These are phyloP conservation scores for Coptotermes formosanus DNA, from an alignment of 1,140 invertebrate genomes.

Conservation along the genomic window DNA sequence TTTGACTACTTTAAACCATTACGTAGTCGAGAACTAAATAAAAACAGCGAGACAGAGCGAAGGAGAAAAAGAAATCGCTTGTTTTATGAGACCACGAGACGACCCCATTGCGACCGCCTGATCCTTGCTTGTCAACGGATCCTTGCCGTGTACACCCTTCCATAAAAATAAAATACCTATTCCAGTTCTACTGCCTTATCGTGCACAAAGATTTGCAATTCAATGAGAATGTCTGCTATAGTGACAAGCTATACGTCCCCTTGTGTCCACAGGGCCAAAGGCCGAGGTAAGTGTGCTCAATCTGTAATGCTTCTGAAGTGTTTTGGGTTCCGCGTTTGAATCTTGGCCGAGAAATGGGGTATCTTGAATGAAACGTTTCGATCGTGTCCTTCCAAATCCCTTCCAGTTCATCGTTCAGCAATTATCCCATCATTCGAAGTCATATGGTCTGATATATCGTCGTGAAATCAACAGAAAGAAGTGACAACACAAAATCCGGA, in stretches of 20 bases:
- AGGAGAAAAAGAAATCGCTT: slow-evolving; percentile 13
- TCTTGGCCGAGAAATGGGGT: too few species aligned
- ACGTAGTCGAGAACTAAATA: slow-evolving; percentile 4
- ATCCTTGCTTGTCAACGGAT: slow-evolving; percentile 20
- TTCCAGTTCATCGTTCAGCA: too few species aligned
- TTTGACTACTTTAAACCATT: background rate
- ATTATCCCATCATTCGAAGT: too few species aligned
- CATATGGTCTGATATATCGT: too few species aligned
- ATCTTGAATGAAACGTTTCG: too few species aligned
- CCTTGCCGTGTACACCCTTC: background rate
- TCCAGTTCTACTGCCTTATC: background rate
- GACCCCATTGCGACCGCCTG: slow-evolving; percentile 3
- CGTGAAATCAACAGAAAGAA: too few species aligned
- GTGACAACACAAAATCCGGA: too few species aligned
- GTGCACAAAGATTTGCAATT: slow-evolving; percentile 21
- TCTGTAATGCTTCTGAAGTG: too few species aligned
- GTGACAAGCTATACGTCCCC: background rate
- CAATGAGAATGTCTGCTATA: background rate
- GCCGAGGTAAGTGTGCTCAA: too few species aligned
- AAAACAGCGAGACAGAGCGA: slow-evolving; percentile 11
- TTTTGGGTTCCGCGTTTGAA: too few species aligned
- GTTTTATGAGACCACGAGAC: slow-evolving; percentile 23
- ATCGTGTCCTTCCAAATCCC: too few species aligned
- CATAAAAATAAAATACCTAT: slow-evolving; percentile 28
- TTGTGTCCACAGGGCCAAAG: background rate